Percentiles rank a stretch among this genome's conserved stretches.
phyloP scores from a whole-genome alignment of 2,888 invertebrate genomes.

The Chironomus tentans region DNA sequence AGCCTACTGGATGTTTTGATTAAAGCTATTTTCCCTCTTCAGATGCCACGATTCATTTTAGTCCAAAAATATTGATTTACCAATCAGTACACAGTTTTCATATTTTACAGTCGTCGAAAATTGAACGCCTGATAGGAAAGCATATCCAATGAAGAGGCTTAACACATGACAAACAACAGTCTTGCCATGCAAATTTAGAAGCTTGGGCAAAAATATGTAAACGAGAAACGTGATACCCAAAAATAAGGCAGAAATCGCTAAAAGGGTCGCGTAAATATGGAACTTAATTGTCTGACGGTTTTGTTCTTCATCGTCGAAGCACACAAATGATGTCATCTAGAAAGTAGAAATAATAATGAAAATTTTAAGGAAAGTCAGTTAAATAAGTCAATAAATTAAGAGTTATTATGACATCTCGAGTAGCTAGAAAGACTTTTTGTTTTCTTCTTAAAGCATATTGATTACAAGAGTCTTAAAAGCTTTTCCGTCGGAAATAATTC shows the following conservation, averaged over 20 bases:
- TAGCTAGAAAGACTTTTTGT: too few species aligned
- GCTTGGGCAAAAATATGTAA: constrained; percentile 53
- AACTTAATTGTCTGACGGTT: not conserved
- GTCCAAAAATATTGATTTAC: not conserved
- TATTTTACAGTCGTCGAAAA: constrained; percentile 33
- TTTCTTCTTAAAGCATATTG: too few species aligned
- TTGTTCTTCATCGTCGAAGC: constrained; percentile 37
- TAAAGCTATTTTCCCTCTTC: too few species aligned
- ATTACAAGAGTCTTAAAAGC: too few species aligned
- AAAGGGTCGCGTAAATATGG: constrained; percentile 33
- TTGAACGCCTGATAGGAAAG: constrained; percentile 51
- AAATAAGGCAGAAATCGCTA: constrained; percentile 55
- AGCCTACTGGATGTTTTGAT: too few species aligned
- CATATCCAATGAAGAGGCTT: constrained; percentile 56
- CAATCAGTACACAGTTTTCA: not conserved
- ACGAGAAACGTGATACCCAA: constrained; percentile 55
- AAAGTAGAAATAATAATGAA: constrained; percentile 1
- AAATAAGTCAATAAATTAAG: not conserved
- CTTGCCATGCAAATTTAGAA: constrained; percentile 64
- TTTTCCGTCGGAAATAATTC: too few species aligned
- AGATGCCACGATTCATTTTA: too few species aligned
- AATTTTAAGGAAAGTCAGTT: not conserved
- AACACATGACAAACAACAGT: constrained; percentile 62
- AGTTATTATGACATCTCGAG: too few species aligned
- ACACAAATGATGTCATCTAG: constrained; percentile 38